Conservation (phyloP, 2,888 invertebrate genomes). For the Drepanosiphum platanoidis region DNA sequence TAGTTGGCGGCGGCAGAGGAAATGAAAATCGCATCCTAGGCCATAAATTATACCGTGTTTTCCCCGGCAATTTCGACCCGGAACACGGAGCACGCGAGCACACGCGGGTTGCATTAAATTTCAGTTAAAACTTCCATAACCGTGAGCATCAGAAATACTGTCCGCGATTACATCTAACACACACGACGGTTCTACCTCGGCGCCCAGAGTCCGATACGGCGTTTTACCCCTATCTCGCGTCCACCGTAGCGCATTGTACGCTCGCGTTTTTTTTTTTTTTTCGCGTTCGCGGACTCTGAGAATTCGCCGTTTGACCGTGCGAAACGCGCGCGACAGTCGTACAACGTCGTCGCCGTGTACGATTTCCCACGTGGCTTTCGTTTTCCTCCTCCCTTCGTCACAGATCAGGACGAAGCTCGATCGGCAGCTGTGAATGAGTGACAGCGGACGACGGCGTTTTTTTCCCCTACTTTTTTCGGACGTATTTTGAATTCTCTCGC, state of each 20-base stretch:
- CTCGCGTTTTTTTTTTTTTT: not conserved
- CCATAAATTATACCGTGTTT: conserved; percentile 60
- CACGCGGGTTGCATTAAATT: conserved; percentile 53
- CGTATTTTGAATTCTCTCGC: no score
- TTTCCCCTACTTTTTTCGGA: no score
- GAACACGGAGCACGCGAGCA: conserved; percentile 46
- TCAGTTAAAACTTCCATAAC: conserved; percentile 62
- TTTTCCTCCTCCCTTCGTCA: no score
- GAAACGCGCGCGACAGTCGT: not conserved
- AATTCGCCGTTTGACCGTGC: no score
- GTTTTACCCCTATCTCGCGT: not conserved
- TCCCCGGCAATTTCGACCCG: conserved; percentile 60
- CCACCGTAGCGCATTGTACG: not conserved
- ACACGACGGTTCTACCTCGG: conserved; percentile 10
- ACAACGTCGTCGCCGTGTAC: not conserved
- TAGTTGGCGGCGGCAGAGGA: conserved; percentile 33
- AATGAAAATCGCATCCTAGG: conserved; percentile 62
- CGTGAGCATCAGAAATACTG: conserved; percentile 56
- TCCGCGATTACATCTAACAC: conserved; percentile 43
- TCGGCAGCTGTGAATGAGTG: no score
- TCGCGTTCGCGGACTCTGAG: not conserved
- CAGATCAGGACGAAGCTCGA: no score
- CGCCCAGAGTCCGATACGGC: conserved; percentile 22
- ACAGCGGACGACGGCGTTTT: no score
- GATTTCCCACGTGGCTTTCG: not conserved